phyloP scores from a whole-genome alignment of 2,888 invertebrate genomes.

The Ormia ochracea region DNA sequence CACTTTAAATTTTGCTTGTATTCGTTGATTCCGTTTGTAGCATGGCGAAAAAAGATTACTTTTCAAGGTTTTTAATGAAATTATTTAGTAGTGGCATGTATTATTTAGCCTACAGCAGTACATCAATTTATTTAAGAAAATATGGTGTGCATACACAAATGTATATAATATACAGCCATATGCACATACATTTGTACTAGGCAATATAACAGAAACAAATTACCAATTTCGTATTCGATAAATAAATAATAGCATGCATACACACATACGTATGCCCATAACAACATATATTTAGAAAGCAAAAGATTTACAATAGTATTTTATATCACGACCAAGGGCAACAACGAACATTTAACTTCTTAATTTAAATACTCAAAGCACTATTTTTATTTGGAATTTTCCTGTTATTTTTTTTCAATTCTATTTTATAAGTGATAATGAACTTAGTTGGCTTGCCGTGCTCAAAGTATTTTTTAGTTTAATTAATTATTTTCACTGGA shows the following conservation, averaged over 20 bases:
- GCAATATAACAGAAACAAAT: conserved; percentile 14
- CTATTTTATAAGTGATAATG: conserved; percentile 50
- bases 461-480: conserved; percentile 10
- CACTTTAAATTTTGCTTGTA: not conserved
- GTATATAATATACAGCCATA: not conserved
- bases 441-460: conserved; percentile 38
- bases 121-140: conserved; percentile 6
- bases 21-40: conserved; percentile 23
- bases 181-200: not conserved
- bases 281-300: conserved; percentile 19
- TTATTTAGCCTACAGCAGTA: conserved; percentile 33
- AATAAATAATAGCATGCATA: too few species aligned
- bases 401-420: conserved; percentile 25
- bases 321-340: conserved; percentile 58
- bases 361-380: conserved; percentile 3
- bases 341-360: conserved; percentile 33
- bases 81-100: conserved; percentile 2
- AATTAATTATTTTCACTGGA: conserved; percentile 4
- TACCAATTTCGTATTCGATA: too few species aligned
- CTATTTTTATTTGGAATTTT: conserved; percentile 41
- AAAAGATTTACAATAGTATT: conserved; percentile 42
- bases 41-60: conserved; percentile 18
- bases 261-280: too few species aligned
- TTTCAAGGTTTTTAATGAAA: conserved; percentile 49
- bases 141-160: not conserved